A percentile compares a stretch with the other conserved stretches of the same genome.
phyloP scores from a whole-genome alignment of 2,797 vertebrate genomes.

The Cirrhinus molitorella region DNA sequence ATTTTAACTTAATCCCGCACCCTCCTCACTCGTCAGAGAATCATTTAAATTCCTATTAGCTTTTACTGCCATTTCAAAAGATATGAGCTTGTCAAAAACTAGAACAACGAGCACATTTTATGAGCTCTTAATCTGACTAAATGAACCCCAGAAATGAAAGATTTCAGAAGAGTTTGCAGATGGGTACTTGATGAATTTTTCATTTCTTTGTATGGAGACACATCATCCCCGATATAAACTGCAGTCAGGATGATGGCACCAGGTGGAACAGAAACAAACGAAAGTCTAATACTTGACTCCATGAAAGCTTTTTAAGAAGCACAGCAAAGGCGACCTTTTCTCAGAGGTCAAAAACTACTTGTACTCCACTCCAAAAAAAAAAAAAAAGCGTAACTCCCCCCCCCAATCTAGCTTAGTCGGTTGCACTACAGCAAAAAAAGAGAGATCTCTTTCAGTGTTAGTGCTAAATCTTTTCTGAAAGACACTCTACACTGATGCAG shows the following conservation, averaged over 20 bases:
- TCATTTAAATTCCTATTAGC: slow-evolving; percentile 66
- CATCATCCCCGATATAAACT: slow-evolving; percentile 27
- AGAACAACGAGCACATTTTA: slow-evolving; percentile 56
- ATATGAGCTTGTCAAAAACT: slow-evolving; percentile 61
- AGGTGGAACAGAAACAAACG: slow-evolving; percentile 18
- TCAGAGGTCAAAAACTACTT: slow-evolving; percentile 6
- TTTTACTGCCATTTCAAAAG: slow-evolving; percentile 60
- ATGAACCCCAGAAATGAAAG: slow-evolving; percentile 38
- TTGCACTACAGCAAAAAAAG: not conserved
- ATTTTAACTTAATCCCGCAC: slow-evolving; percentile 74
- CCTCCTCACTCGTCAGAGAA: slow-evolving; percentile 73
- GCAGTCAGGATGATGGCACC: slow-evolving; percentile 32
- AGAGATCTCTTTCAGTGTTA: slow-evolving; percentile 60
- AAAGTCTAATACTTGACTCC: slow-evolving; percentile 13
- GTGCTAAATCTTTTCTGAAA: slow-evolving; percentile 60
- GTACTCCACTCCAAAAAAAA: not conserved
- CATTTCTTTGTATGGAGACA: slow-evolving; percentile 32
- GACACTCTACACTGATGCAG: slow-evolving; percentile 64
- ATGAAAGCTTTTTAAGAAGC: slow-evolving; percentile 35
- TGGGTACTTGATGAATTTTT: slow-evolving; percentile 36
- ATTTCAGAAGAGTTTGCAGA: slow-evolving; percentile 38
- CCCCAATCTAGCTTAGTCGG: not conserved
- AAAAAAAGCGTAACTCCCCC: not conserved
- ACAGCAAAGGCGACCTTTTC: not conserved
- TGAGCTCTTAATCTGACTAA: slow-evolving; percentile 49